Percentiles rank a stretch among this genome's conserved stretches.
Evolutionary conservation across 2,797 vertebrate species (phyloP).

Genomic region (Silurus aristotelis): DNA sequence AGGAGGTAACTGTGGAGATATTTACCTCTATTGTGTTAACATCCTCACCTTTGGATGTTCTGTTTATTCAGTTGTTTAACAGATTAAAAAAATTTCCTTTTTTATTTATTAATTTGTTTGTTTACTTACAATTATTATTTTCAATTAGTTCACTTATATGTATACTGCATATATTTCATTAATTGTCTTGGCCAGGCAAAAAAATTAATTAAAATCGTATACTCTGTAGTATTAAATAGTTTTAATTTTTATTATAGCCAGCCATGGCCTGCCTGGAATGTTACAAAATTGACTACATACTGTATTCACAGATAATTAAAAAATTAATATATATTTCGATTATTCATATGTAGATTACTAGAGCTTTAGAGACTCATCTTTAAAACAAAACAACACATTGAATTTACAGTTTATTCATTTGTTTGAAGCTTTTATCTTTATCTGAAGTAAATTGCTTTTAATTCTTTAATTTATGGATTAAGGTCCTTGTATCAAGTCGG

Average conservation of each 20-base stretch:
- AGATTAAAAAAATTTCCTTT: not conserved
- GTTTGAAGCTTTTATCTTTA: not conserved
- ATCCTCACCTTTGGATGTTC: conserved; percentile 51
- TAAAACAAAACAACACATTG: not conserved
- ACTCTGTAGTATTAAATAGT: not conserved
- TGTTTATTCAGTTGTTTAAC: conserved; percentile 14
- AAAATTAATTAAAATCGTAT: not conserved
- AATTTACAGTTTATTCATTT: not conserved
- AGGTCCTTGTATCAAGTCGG: not conserved
- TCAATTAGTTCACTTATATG: not conserved
- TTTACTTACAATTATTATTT: not conserved
- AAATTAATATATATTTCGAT: not conserved
- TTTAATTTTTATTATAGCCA: not conserved
- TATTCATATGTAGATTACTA: not conserved
- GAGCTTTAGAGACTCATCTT: not conserved
- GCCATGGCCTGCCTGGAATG: not conserved
- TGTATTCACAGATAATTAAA: not conserved
- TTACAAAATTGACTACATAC: not conserved
- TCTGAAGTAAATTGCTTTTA: not conserved
- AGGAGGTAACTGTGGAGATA: conserved; percentile 87
- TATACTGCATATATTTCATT: not conserved
- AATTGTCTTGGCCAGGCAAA: not conserved
- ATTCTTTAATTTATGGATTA: not conserved
- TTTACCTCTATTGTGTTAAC: conserved; percentile 52
- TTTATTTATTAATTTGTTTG: not conserved